Evolutionary conservation across 2,888 invertebrate species (phyloP), one percentile per base, ranked within the genome.

Genomic region (Ochropacha duplaris): DNA sequence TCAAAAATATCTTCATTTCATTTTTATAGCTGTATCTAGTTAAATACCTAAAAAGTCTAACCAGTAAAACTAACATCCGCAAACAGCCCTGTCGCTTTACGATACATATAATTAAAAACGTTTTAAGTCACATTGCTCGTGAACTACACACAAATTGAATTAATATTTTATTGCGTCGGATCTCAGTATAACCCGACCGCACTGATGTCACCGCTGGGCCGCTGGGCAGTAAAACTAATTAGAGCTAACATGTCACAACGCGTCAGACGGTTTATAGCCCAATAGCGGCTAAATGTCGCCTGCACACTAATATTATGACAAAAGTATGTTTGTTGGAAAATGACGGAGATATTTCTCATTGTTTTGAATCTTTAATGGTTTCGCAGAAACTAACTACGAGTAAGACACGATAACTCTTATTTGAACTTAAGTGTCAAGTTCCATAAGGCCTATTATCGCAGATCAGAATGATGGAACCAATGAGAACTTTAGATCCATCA

Each of bases 141-240:
- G 24, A 9, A 16, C 19, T 16, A 78, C 78, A 80, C 69, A 66
- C 73, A 74, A 78, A 77, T 76, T 74, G 72, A 78, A 78, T 80
- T 77, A 74, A 75, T 77, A 71, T 76, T 79, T 77, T 81, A 81
- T 75, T 28, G 69, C 67, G 56, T n/a, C 60, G 62, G 58, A 68
- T 69, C 68, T 64, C 58, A 59, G 58, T 19, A 49, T 22, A 56
- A 56, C 19, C 57, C 54, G 57, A 54, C 54, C 51, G 36, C 54
- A 28, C 57, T 77, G 81, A 77, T 82, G 81, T 80, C 82, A 83
- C 79, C 68, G 67, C 19, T 44, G 9, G 8, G 56, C 79, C 68
- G 67, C 19, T 44, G 9, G 8, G 56, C 51, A 26, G 70, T 85
- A 84, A 81, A 85, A 74, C 77, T 84, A 83, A 85, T 85, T 85